These are phyloP conservation scores for Drosophila sucinea DNA, from an alignment of 1,140 invertebrate species.

Conservation along the genomic window DNA sequence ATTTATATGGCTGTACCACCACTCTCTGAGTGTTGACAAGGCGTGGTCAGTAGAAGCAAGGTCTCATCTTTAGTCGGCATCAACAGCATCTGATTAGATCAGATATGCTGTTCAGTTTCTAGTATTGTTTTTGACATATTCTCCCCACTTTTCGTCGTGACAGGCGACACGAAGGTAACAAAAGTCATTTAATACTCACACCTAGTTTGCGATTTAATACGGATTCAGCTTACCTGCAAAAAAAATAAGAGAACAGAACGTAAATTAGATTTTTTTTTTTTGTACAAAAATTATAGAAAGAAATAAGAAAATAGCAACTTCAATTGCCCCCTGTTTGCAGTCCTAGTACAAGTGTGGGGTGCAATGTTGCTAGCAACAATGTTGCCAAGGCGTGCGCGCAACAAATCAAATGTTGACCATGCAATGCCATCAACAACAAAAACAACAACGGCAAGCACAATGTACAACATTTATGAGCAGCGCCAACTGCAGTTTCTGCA, in stretches of 20 bases:
- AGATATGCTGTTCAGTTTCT: not conserved
- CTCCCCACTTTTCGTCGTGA: slow-evolving; percentile 53
- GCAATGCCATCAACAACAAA: slow-evolving; percentile 53
- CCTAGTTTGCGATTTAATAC: slow-evolving; percentile 52
- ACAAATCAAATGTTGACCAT: slow-evolving; percentile 75
- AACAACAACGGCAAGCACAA: slow-evolving; percentile 51
- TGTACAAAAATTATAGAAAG: not conserved
- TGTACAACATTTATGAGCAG: slow-evolving; percentile 64
- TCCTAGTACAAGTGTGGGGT: not conserved
- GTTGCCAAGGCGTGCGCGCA: slow-evolving; percentile 68
- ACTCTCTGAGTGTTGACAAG: slow-evolving; percentile 15
- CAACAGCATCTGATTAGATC: slow-evolving; percentile 40
- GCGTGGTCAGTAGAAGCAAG: slow-evolving; percentile 24
- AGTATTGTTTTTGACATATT: slow-evolving; percentile 56
- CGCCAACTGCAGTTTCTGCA: slow-evolving; percentile 38
- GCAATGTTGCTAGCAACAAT: slow-evolving; percentile 59
- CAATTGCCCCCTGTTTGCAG: not conserved
- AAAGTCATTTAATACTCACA: slow-evolving; percentile 68
- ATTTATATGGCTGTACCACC: slow-evolving; percentile 23
- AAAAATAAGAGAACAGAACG: slow-evolving; percentile 23
- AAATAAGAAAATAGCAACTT: slow-evolving; percentile 1
- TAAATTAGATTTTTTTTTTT: slow-evolving; percentile 5
- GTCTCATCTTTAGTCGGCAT: slow-evolving; percentile 54
- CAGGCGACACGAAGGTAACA: slow-evolving; percentile 60
- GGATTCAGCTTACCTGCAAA: slow-evolving; percentile 71